Conservation (phyloP, 1,140 invertebrate genomes). For the Ptiloglossa arizonensis region DNA sequence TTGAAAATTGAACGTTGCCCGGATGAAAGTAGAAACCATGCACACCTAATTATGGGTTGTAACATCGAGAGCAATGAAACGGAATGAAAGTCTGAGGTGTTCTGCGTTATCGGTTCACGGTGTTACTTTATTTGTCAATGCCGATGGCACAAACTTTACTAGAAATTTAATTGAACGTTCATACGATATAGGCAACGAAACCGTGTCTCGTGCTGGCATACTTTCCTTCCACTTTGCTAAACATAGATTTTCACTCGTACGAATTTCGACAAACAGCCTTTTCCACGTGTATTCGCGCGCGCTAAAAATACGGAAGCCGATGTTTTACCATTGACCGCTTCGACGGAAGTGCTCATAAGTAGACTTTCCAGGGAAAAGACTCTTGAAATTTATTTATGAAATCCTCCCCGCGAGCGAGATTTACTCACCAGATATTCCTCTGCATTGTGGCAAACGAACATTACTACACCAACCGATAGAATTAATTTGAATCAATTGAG, state of each 20-base stretch:
- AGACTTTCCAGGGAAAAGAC: neutral
- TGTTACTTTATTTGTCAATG: neutral
- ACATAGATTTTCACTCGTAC: constrained; percentile 28
- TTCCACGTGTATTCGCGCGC: constrained; percentile 10
- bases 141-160: neutral
- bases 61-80: neutral
- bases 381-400: neutral
- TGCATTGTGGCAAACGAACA: neutral
- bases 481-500: neutral
- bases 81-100: neutral
- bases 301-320: constrained; percentile 6
- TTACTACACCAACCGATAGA: too few species aligned
- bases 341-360: constrained; percentile 2
- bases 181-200: neutral
- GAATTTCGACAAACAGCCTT: constrained; percentile 25
- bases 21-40: neutral
- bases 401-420: neutral
- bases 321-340: neutral
- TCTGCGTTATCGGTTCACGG: neutral
- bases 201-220: constrained; percentile 19
- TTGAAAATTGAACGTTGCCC: neutral
- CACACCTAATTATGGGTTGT: neutral
- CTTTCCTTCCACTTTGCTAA: constrained; percentile 11
- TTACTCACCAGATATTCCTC: neutral
- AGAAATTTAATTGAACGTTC: constrained; percentile 25